phyloP scores from a whole-genome alignment of 2,888 invertebrate genomes.

The Drosophila lutescens region DNA sequence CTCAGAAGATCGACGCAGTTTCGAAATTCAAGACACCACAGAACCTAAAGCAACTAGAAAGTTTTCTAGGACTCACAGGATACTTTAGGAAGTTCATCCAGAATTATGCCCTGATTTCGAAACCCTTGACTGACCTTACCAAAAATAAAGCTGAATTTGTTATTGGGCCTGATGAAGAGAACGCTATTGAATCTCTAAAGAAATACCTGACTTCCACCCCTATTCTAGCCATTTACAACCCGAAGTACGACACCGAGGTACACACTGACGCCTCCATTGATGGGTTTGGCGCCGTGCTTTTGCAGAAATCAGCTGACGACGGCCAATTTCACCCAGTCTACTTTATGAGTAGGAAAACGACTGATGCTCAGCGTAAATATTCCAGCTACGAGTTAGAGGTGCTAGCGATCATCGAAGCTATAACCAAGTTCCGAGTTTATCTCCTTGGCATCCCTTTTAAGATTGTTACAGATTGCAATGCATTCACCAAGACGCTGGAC shows the following conservation, averaged over 20 bases:
- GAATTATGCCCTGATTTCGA: too few species aligned
- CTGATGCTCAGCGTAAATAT: too few species aligned
- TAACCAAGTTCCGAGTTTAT: too few species aligned
- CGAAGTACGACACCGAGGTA: constrained; percentile 3
- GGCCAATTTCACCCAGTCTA: neutral
- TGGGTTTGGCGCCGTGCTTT: too few species aligned
- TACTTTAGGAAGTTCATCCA: neutral
- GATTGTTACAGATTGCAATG: too few species aligned
- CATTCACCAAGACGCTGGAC: neutral
- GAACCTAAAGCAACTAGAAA: constrained; percentile 6
- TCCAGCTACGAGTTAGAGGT: too few species aligned
- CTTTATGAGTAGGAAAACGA: too few species aligned
- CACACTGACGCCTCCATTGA: neutral
- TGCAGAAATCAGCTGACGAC: neutral
- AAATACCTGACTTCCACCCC: neutral
- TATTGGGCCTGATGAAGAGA: too few species aligned
- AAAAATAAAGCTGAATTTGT: neutral
- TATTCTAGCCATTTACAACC: neutral
- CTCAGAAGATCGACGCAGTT: constrained; percentile 2
- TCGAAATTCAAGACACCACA: neutral
- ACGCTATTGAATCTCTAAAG: neutral
- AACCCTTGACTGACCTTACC: neutral
- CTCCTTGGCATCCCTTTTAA: too few species aligned
- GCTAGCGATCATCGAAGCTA: too few species aligned
- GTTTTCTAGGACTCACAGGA: neutral